These are phyloP conservation scores for Megalops cyprinoides DNA, from an alignment of 2,797 vertebrate genomes.

Conservation along the genomic window DNA sequence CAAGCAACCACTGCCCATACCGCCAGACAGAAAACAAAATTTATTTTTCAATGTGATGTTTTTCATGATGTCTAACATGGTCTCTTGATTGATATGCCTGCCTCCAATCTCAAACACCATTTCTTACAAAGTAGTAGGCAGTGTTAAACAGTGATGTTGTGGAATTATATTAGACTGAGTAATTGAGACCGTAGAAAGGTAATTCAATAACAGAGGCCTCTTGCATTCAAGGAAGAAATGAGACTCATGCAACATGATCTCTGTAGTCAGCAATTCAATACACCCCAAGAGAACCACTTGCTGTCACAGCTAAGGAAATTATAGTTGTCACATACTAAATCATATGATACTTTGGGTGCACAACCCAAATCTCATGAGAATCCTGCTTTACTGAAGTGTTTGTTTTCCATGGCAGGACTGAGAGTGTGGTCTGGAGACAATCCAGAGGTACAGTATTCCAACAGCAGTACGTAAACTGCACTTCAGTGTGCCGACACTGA, in stretches of 20 bases:
- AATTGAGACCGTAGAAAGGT: conserved; percentile 20
- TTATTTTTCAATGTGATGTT: neutral
- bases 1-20: neutral
- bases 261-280: conserved; percentile 8
- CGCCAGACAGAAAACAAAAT: neutral
- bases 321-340: conserved; percentile 15
- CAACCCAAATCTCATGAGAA: conserved; percentile 5
- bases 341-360: conserved; percentile 4
- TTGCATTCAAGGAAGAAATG: conserved; percentile 19
- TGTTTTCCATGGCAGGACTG: neutral
- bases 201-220: conserved; percentile 19
- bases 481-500: neutral
- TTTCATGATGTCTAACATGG: neutral
- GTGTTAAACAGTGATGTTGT: neutral
- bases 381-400: neutral
- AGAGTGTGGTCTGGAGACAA: too few relatives aligned
- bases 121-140: neutral
- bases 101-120: too few relatives aligned
- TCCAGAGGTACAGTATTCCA: neutral
- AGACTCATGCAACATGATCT: conserved; percentile 25
- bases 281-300: neutral
- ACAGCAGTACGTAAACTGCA: neutral
- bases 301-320: neutral
- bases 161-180: conserved; percentile 2
- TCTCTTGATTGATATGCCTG: neutral